Conservation (phyloP, 2,797 vertebrate species). For the Gadopsis marmoratus region DNA sequence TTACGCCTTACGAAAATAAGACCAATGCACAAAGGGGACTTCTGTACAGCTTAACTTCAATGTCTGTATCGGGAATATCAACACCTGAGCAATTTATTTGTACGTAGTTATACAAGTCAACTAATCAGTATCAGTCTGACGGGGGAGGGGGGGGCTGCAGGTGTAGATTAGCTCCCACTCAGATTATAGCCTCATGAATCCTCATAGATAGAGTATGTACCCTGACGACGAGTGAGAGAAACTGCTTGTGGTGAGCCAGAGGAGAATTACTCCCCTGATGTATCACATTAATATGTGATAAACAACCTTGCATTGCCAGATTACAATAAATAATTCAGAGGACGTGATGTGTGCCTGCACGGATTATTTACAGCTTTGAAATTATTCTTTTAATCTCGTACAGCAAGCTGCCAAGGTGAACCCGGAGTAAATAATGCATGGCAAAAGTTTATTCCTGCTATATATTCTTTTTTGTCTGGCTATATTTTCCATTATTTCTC, state of each 20-base stretch:
- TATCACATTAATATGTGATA: slow-evolving; percentile 90
- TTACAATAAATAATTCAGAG: slow-evolving; percentile 89
- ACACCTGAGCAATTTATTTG: slow-evolving; percentile 68
- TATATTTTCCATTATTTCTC: slow-evolving; percentile 50
- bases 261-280: slow-evolving; percentile 86
- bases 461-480: slow-evolving; percentile 62
- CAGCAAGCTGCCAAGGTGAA: slow-evolving; percentile 82
- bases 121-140: slow-evolving; percentile 69
- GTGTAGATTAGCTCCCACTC: slow-evolving; percentile 78
- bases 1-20: slow-evolving; percentile 32
- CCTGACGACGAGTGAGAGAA: slow-evolving; percentile 74
- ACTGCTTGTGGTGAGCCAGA: slow-evolving; percentile 78
- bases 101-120: slow-evolving; percentile 51
- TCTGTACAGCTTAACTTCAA: slow-evolving; percentile 45
- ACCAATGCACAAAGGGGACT: slow-evolving; percentile 45
- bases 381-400: slow-evolving; percentile 83
- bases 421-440: slow-evolving; percentile 78
- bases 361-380: slow-evolving; percentile 86
- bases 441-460: slow-evolving; percentile 71
- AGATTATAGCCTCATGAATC: slow-evolving; percentile 83
- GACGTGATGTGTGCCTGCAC: slow-evolving; percentile 81
- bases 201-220: slow-evolving; percentile 77
- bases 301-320: slow-evolving; percentile 87
- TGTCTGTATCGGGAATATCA: slow-evolving; percentile 55
- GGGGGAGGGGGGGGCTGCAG: slow-evolving; percentile 64